phyloP scores from a whole-genome alignment of 2,113 vertebrate genomes.

The Antechinus stuartii region DNA sequence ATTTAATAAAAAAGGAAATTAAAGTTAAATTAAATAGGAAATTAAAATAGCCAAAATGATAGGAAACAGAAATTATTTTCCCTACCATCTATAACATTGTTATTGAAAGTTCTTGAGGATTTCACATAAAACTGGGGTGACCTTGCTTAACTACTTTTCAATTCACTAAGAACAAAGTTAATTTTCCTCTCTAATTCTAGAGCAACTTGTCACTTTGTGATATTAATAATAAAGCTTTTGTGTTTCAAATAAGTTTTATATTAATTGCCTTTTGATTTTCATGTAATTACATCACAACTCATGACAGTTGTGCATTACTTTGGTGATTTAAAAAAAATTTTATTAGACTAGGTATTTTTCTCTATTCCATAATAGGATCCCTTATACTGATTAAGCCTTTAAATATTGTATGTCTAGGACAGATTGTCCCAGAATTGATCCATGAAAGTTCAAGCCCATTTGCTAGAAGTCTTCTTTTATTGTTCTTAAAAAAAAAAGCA shows the following conservation, averaged over 20 bases:
- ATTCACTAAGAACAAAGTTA: not conserved
- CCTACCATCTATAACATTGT: not conserved
- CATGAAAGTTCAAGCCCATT: not conserved
- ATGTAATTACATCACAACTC: not conserved
- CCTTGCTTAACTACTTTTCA: not conserved
- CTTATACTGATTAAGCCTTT: not conserved
- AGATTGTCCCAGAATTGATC: not conserved
- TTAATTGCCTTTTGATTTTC: slow-evolving; percentile 5
- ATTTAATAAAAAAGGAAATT: not conserved
- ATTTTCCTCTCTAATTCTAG: not conserved
- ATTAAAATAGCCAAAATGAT: not conserved
- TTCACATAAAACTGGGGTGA: not conserved
- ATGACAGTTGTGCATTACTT: not conserved
- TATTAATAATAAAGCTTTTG: slow-evolving; percentile 6
- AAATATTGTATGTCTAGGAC: not conserved
- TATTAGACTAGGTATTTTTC: not conserved
- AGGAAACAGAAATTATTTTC: not conserved
- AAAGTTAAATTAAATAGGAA: not conserved
- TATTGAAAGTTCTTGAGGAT: not conserved
- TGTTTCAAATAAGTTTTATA: not conserved
- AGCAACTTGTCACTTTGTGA: not conserved
- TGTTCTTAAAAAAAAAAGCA: not conserved
- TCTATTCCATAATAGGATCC: not conserved
- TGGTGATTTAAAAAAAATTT: not conserved
- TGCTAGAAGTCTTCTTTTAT: not conserved